Conservation (phyloP, 2,888 invertebrate genomes). For the Synergus gifuensis region DNA sequence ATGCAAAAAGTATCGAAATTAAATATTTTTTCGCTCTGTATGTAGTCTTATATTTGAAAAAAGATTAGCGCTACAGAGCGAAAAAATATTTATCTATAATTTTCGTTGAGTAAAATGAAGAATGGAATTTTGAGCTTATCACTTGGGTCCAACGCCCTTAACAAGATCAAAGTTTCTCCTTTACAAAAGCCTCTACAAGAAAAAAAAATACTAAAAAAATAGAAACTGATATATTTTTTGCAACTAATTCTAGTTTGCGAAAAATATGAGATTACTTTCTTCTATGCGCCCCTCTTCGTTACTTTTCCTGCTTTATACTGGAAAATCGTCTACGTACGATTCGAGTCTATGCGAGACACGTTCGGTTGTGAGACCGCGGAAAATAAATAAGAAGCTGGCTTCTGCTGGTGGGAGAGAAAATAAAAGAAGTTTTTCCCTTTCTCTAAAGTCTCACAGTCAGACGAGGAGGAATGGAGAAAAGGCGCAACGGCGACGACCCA, state of each 20-base stretch:
- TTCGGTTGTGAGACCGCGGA: slow-evolving; percentile 48
- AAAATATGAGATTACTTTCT: slow-evolving; percentile 4
- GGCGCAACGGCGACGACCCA: slow-evolving; percentile 47
- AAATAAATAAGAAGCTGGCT: slow-evolving; percentile 50
- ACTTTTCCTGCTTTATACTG: slow-evolving; percentile 9
- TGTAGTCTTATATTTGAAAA: no score
- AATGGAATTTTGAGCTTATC: no score
- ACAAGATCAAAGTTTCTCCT: not conserved
- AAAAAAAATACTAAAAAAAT: not conserved
- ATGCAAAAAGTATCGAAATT: no score
- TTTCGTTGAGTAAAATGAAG: no score
- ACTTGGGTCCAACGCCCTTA: no score
- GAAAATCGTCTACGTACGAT: slow-evolving; percentile 21
- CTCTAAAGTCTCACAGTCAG: slow-evolving; percentile 39
- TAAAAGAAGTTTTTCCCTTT: slow-evolving; percentile 45
- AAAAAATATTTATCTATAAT: no score
- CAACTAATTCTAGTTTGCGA: not conserved
- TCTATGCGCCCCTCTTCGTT: slow-evolving; percentile 14
- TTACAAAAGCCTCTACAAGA: not conserved
- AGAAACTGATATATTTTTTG: not conserved
- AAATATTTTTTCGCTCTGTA: no score
- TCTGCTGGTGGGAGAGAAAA: slow-evolving; percentile 46
- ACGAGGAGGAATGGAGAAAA: slow-evolving; percentile 45
- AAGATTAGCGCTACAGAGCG: no score
- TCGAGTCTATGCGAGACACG: slow-evolving; percentile 52